Evolutionary conservation across 2,113 vertebrate genomes (phyloP), one percentile per base, ranked within the genome.

Genomic region (Sisor rabdophorus): DNA sequence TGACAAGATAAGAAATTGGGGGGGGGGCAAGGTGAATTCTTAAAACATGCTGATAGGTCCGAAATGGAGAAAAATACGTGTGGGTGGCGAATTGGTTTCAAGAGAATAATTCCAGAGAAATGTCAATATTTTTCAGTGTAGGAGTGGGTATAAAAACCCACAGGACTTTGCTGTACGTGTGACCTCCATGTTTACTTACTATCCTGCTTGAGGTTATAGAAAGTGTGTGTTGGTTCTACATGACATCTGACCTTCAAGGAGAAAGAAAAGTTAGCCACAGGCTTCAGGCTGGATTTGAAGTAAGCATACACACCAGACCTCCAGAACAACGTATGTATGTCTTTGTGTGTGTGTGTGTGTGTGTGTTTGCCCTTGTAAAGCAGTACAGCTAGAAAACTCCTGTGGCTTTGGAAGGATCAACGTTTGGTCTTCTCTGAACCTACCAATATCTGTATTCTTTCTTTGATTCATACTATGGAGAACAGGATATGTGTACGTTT

Each of bases 181-280:
- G 65, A 69, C 24, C 65, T 52, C 47, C 10, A 52, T 69, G 65
- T 69, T 28, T 36, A 52, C 24, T 28, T 69, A 30, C 52, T 71
- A 36, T 22, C 69, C 69, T 71, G 30, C 69, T 55, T 71, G 30
- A 71, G 69, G 69, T 71, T 55, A 71, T 52, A 55, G 28, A 71
- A 55, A 55, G 52, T 40, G 69, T 55, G 52, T 71, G 19, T 71
- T 71, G 69, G 28, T 55, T 71, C 28, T 40, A 55, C 52, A 40
- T 30, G 69, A 71, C 52, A 54, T 55, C 30, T 71, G 69, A 71
- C 69, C 69, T 71, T 71, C 30, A 71, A 55, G 52, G 69, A 69
- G 52, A 71, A 55, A 71, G 69, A 15, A 55, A 71, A 71, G 52
- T 11, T 71, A 52, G 52, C 30, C 69, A 55, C 30, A 71, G 6